phyloP scores from a whole-genome alignment of 2,888 invertebrate species.

The Celastrina argiolus region DNA sequence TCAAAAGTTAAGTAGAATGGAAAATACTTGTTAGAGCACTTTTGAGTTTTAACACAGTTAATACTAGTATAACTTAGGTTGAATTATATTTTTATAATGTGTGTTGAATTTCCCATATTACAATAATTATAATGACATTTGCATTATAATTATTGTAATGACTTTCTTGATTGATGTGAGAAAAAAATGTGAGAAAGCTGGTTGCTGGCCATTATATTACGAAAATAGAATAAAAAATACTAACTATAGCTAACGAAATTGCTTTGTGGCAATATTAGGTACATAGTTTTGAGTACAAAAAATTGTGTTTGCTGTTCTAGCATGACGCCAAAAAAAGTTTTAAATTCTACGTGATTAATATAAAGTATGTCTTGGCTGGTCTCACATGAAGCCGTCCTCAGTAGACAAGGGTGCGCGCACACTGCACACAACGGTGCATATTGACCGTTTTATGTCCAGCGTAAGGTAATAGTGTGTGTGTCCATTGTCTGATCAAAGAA shows the following conservation, averaged over 20 bases:
- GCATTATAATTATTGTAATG: no score
- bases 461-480: slow-evolving; percentile 48
- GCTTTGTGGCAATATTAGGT: no score
- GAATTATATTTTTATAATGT: neutral
- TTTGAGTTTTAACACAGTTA: no score
- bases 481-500: slow-evolving; percentile 40
- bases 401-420: neutral
- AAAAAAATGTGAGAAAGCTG: neutral
- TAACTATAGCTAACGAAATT: no score
- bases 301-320: no score
- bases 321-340: no score
- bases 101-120: neutral
- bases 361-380: neutral
- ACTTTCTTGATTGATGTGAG: neutral
- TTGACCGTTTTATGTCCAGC: slow-evolving; percentile 63
- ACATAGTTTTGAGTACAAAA: no score
- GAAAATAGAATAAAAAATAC: no score
- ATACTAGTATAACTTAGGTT: neutral
- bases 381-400: slow-evolving; percentile 27
- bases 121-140: neutral
- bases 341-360: no score
- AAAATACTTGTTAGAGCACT: no score
- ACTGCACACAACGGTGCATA: slow-evolving; percentile 56
- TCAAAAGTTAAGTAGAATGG: no score
- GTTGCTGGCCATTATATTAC: neutral